Evolutionary conservation across 1,140 invertebrate genomes (phyloP).

Genomic region (Pogonomyrmex californicus): DNA sequence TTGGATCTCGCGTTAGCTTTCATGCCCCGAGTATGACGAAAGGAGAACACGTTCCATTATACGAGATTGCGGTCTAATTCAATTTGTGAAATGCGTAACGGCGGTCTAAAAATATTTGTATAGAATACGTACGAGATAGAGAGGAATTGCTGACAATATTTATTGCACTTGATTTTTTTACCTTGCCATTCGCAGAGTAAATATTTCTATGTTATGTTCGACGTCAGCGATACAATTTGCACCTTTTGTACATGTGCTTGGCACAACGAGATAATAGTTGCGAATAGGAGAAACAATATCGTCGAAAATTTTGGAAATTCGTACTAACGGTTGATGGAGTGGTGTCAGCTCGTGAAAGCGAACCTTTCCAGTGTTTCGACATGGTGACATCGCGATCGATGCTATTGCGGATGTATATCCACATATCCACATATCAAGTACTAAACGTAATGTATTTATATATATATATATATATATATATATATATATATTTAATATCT

Average conservation of each 20-base stretch:
- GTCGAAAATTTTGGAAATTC: constrained; percentile 52
- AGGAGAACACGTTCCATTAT: constrained; percentile 29
- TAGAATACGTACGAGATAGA: constrained; percentile 12
- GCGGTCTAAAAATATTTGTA: constrained; percentile 13
- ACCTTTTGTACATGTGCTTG: constrained; percentile 36
- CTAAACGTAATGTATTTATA: constrained; percentile 23
- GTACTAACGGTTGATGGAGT: constrained; percentile 45
- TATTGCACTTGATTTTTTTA: constrained; percentile 43
- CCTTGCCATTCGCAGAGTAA: constrained; percentile 34
- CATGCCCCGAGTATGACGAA: not conserved
- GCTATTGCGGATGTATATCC: constrained; percentile 18
- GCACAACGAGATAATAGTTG: constrained; percentile 52
- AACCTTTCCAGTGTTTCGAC: constrained; percentile 49
- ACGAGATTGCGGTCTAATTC: constrained; percentile 40
- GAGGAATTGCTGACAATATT: constrained; percentile 19
- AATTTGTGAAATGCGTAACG: constrained; percentile 19
- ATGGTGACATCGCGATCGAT: constrained; percentile 55
- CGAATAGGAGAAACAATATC: constrained; percentile 58
- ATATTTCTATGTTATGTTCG: constrained; percentile 37
- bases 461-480: too few relatives aligned
- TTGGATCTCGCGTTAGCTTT: not conserved
- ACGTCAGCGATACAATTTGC: constrained; percentile 34
- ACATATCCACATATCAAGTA: not conserved
- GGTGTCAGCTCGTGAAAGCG: constrained; percentile 54
- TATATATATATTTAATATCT: constrained; percentile 7